Evolutionary conservation across 1,140 invertebrate species (phyloP), one percentile per base, ranked within the genome.

Genomic region (Plutomurus gul): DNA sequence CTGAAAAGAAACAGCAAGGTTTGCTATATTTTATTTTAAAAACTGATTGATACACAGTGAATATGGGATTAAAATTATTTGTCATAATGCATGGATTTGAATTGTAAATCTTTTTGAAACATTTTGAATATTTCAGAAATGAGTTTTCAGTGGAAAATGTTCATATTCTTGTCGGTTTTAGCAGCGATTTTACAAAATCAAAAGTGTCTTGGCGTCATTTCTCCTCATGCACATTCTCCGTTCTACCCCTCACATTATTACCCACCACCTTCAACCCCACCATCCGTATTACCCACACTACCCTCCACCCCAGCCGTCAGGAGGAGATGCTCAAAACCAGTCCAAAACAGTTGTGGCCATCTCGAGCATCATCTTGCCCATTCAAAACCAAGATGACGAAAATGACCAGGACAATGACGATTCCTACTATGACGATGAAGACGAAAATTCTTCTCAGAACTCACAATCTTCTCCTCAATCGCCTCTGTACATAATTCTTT

Each of bases 221-320:
- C 70, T 22, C 36, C 70, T 72, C 65, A 33, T 0, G n/a, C 65
- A 39, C 65, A 71, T 33, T 36, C 25, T 5, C 33, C 25, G 11
- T 65, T 30, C 33, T 65, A 65, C n/a, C 33, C 56, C 16, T n/a
- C n/a, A n/a, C 51, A 60, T 60, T 60, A 60, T 60, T 60, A 47
- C 46, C 46, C 51, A 2, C 51, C 51, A 13, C 51, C 51, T 8
- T 7, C 7, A 13, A 60, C 22, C 1, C 60, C 60, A n/a, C n/a
- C 70, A 18, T 40, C 70, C 70, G 0, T 43, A 72, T 22, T 72
- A 72, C 16, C 39, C 60, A 37, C 36, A 36, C 20, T 20, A 40
- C 25, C 36, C 36, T 22, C 70, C 70, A 10, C 70, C 70, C 7
- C 56, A 65, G 1, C 22, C 25, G 1, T 25, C 20, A 33, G 16